Evolutionary conservation across 2,113 vertebrate species (phyloP), one percentile per base, ranked within the genome.

Genomic region (Campylomormyrus tamandua): DNA sequence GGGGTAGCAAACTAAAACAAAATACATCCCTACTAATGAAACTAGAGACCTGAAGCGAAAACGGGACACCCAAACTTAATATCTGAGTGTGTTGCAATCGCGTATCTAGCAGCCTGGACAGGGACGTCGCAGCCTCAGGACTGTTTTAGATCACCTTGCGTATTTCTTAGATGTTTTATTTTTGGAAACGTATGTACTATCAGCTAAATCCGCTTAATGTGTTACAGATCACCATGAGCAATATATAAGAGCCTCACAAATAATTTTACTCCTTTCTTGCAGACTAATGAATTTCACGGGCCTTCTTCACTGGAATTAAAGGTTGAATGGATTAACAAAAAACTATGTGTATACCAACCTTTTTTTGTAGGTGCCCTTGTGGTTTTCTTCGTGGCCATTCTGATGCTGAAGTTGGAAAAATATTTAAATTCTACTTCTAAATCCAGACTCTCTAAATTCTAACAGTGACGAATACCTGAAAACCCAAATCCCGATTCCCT

Each of bases 321-420:
- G 19, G 89, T 88, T 90, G 83, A 62, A 70, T 89, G 88, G 85
- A 88, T 66, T 58, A 88, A 31, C 8, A 3, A 74, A 31, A 50
- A 6, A 46, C 62, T n/a, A 35, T 45, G 86, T 58, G n/a, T 83
- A 50, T 2, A 93, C 94, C 5, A 52, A 95, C 95, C 95, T 94
- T 94, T 95, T 91, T 95, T 95, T 0, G 11, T 50, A 52, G 83
- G 83, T 45, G 49, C 45, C 90, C 93, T 94, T 0, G 90, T 5
- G 83, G 21, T 89, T 58, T 94, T 95, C 94, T 93, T 95, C 4
- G 93, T 52, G 52, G 93, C 93, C 95, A 95, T 95, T 89, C 50
- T 9, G 4, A 88, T 15, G n/a, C 11, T 3, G 27, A 87, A 3
- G 10, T 48, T 3, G 21, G 21, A 35, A 66, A 86, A 11, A 2